Evolutionary conservation across 1,140 invertebrate genomes (phyloP), one percentile per base, ranked within the genome.

Genomic region (Chlorops oryzae): DNA sequence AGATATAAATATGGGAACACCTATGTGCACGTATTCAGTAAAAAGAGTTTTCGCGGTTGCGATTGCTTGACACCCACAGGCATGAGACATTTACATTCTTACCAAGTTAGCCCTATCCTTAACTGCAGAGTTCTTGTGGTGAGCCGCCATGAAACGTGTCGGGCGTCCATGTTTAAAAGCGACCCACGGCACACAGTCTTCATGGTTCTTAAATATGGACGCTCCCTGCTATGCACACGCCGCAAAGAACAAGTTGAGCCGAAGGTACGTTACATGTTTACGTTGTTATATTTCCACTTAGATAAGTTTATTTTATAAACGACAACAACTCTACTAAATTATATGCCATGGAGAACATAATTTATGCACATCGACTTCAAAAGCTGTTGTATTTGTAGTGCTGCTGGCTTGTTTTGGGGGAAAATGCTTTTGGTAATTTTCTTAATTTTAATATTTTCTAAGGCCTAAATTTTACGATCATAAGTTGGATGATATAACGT

Each of bases 301-400:
- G 62, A 64, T 64, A 64, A 64, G 59, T 64, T 64, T 62, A 65
- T 64, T 64, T 64, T 59, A 64, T 64, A 65, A 62, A 54, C 62
- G 62, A 65, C 62, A n/a, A n/a, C n/a, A n/a, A n/a, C n/a, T n/a
- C n/a, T n/a, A 65, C 62, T 64, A 64, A 64, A 64, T 64, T 64
- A 64, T 64, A 65, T 54, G 62, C 58, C 51, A 58, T 53, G 62
- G 62, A 64, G 63, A 64, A 59, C 62, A 59, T 65, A 58, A 62
- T 64, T 64, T 64, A 64, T 64, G 62, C 59, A 64, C 64, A 64
- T 32, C n/a, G 27, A 32, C 27, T 32, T n/a, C n/a, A n/a, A n/a
- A n/a, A n/a, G n/a, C n/a, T n/a, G n/a, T n/a, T n/a, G n/a, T n/a
- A n/a, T n/a, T n/a, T n/a, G n/a, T n/a, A n/a, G n/a, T n/a, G n/a